These are phyloP conservation scores for Daubentonia madagascariensis DNA, from an alignment of 2,113 vertebrate genomes.

Conservation along the genomic window DNA sequence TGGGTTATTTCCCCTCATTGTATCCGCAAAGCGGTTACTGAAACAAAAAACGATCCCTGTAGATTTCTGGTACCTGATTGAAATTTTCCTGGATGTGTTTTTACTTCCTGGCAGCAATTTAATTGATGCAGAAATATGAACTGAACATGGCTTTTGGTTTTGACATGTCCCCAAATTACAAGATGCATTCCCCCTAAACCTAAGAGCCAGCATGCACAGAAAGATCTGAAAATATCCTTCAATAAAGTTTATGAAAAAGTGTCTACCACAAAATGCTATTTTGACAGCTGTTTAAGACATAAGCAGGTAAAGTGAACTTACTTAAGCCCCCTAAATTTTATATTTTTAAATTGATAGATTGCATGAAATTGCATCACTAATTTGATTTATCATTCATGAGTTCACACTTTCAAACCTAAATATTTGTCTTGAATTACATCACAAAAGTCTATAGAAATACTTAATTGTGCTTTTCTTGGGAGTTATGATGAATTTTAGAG, in stretches of 20 bases:
- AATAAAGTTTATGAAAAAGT: conserved; percentile 2
- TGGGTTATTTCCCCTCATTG: conserved; percentile 50
- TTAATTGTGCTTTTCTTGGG: background rate
- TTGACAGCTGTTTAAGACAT: conserved; percentile 21
- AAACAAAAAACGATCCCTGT: background rate
- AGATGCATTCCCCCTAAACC: background rate
- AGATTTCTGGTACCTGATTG: conserved; percentile 11
- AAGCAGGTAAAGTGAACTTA: background rate
- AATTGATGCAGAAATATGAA: conserved; percentile 19
- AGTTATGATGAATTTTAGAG: background rate
- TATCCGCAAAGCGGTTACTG: background rate
- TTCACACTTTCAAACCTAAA: conserved; percentile 25
- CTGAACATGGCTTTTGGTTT: background rate
- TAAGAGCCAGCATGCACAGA: conserved; percentile 20
- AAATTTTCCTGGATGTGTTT: conserved; percentile 48
- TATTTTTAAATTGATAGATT: background rate
- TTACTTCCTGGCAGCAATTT: conserved; percentile 37
- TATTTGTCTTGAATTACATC: background rate
- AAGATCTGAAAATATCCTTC: conserved; percentile 32
- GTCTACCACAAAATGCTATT: background rate
- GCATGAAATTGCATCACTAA: background rate
- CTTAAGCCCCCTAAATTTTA: background rate
- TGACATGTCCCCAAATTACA: background rate
- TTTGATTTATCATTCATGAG: background rate
- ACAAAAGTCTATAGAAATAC: background rate